phyloP scores from a whole-genome alignment of 2,797 vertebrate species.

The Hafferia zeledoni region DNA sequence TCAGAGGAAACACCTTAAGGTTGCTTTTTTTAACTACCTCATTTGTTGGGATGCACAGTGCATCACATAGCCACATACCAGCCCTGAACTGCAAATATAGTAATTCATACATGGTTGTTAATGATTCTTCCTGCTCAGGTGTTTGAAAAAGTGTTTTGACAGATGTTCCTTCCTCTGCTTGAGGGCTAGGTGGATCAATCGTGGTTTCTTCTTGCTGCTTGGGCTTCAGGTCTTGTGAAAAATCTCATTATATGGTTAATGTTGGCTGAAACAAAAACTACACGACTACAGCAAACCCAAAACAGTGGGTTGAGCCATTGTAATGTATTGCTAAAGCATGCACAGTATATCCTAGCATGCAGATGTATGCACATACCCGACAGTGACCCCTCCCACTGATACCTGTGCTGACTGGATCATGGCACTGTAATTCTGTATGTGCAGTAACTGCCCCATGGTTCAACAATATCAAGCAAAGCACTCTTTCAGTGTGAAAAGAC shows the following conservation, averaged over 20 bases:
- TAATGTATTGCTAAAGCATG: conserved; percentile 35
- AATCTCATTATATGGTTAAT: not conserved
- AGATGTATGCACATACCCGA: conserved; percentile 37
- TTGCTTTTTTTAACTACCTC: not conserved
- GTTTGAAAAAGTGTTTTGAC: not conserved
- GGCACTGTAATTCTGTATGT: conserved; percentile 40
- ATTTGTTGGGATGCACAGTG: not conserved
- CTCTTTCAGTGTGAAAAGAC: conserved; percentile 37
- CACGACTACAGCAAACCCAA: conserved; percentile 5
- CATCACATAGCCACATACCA: not conserved
- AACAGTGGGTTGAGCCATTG: conserved; percentile 23
- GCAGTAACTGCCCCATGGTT: conserved; percentile 26
- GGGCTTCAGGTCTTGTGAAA: not conserved
- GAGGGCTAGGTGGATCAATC: not conserved
- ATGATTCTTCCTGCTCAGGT: not conserved
- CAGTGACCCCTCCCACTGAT: conserved; percentile 30
- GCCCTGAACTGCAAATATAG: not conserved
- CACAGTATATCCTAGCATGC: conserved; percentile 46
- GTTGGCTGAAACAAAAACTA: not conserved
- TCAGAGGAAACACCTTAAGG: not conserved
- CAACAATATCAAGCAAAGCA: conserved; percentile 52
- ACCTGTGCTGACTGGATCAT: conserved; percentile 39
- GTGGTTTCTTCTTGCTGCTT: not conserved
- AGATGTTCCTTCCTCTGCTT: not conserved
- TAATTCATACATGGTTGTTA: not conserved